Evolutionary conservation across 1,140 invertebrate species (phyloP).

Genomic region (Drosophila parvula): DNA sequence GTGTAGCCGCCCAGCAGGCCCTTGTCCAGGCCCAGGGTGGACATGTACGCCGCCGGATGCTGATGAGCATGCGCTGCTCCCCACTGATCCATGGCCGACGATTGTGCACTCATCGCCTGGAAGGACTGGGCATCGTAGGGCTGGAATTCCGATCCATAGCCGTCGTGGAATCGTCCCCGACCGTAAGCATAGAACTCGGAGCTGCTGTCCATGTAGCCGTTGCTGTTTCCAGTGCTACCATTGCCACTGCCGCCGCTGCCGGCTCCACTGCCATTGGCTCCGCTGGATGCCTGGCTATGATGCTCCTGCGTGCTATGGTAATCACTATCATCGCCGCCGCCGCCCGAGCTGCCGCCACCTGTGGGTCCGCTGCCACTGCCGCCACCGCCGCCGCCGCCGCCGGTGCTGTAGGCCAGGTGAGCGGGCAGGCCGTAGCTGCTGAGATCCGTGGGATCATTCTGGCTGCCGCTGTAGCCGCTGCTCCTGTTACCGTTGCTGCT

Average conservation of each 20-base stretch:
- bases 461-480: constrained; percentile 53
- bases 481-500: constrained; percentile 52
- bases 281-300: constrained; percentile 86
- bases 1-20: constrained; percentile 77
- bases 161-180: constrained; percentile 66
- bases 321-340: constrained; percentile 73
- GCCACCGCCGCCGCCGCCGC: constrained; percentile 16
- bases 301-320: constrained; percentile 87
- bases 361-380: constrained; percentile 35
- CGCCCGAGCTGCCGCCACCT: constrained; percentile 50
- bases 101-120: constrained; percentile 91
- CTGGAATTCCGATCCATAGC: constrained; percentile 73
- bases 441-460: constrained; percentile 81
- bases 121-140: constrained; percentile 90
- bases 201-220: constrained; percentile 86
- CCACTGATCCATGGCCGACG: constrained; percentile 85
- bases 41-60: constrained; percentile 80
- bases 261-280: constrained; percentile 61
- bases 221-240: constrained; percentile 65
- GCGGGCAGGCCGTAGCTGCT: constrained; percentile 74
- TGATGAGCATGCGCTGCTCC: constrained; percentile 85
- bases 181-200: constrained; percentile 89
- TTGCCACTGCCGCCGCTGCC: constrained; percentile 63
- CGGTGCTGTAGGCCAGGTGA: constrained; percentile 64
- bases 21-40: constrained; percentile 78